Evolutionary conservation across 2,888 invertebrate species (phyloP).

Genomic region (Pinctada fucata): DNA sequence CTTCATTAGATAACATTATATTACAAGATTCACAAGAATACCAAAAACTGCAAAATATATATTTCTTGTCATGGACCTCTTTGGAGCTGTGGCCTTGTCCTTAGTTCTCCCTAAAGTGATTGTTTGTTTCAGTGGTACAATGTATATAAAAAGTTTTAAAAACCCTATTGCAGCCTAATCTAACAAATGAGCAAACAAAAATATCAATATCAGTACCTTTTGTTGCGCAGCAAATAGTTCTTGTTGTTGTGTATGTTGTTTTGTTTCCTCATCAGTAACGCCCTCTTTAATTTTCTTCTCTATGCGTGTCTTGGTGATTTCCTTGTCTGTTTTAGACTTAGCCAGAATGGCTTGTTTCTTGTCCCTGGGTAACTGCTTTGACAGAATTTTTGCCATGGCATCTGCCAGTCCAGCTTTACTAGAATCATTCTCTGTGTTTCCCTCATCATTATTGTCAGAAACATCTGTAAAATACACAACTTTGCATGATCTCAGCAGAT

Average conservation of each 20-base stretch:
- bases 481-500: too few species aligned
- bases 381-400: conserved; percentile 61
- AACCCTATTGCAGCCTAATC: too few species aligned
- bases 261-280: conserved; percentile 25
- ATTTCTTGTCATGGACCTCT: too few species aligned
- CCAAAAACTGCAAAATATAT: too few species aligned
- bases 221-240: conserved; percentile 31
- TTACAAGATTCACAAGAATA: too few species aligned
- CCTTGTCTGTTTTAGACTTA: conserved; percentile 59
- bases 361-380: conserved; percentile 48
- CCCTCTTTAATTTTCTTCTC: conserved; percentile 33
- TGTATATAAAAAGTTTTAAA: too few species aligned
- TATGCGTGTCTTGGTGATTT: conserved; percentile 48
- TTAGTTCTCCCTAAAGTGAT: too few species aligned
- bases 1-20: too few species aligned
- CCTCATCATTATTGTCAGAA: neutral
- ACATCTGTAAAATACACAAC: neutral
- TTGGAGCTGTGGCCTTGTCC: too few species aligned
- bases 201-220: conserved; percentile 34
- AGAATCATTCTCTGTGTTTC: neutral
- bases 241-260: conserved; percentile 1
- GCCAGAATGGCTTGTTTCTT: conserved; percentile 58
- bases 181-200: neutral
- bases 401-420: conserved; percentile 55
- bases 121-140: too few species aligned